A percentile compares a stretch with the other conserved stretches of the same genome.
Evolutionary conservation across 2,113 vertebrate species (phyloP).

Genomic region (Hemibagrus wyckioides): DNA sequence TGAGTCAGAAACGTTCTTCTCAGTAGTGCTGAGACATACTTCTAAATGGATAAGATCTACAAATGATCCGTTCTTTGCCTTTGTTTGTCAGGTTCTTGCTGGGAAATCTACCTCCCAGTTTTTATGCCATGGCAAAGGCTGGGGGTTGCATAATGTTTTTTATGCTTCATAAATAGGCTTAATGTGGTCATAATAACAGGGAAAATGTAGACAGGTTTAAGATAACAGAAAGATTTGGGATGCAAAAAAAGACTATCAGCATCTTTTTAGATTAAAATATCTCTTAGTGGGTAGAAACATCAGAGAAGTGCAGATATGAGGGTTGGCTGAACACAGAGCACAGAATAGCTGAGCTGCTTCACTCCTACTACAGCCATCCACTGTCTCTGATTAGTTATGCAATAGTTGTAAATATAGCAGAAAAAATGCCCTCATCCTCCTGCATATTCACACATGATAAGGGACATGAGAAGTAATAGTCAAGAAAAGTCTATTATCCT

Average conservation of each 20-base stretch:
- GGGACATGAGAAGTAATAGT: not conserved
- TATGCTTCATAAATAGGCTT: not conserved
- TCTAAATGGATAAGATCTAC: not conserved
- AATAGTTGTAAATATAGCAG: slow-evolving; percentile 48
- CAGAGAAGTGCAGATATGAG: not conserved
- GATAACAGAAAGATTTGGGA: not conserved
- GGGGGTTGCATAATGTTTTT: not conserved
- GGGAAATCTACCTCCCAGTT: not conserved
- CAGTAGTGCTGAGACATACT: not conserved
- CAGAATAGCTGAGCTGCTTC: slow-evolving; percentile 18
- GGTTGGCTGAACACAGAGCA: slow-evolving; percentile 8
- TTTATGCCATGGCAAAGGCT: not conserved
- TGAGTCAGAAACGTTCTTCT: not conserved
- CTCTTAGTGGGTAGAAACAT: not conserved
- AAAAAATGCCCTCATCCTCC: slow-evolving; percentile 32
- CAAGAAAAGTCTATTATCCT: not conserved
- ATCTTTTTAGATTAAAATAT: not conserved
- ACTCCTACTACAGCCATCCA: slow-evolving; percentile 35
- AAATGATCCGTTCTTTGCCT: not conserved
- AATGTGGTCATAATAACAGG: not conserved
- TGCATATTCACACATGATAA: slow-evolving; percentile 27
- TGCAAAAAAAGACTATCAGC: not conserved
- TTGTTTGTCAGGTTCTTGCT: not conserved
- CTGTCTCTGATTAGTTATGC: slow-evolving; percentile 37
- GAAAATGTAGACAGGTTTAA: not conserved